Base-by-base conservation (phyloP, 2,888 invertebrate genomes). In the Operophtera brumata region DNA sequence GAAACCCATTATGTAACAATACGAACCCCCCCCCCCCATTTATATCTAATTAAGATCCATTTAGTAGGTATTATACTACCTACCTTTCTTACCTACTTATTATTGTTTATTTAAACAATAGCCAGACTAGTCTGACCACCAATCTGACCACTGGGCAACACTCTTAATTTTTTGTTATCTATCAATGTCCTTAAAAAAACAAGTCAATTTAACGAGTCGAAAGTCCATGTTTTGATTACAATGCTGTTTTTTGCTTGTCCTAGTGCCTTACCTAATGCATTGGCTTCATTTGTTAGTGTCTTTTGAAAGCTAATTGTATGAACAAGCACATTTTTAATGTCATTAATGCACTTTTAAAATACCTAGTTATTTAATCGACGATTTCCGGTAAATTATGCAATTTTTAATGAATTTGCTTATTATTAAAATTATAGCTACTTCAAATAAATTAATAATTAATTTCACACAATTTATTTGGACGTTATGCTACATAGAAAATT, bases 381-480 rank as follows among this genome's bases (percentile, higher is more conserved):
- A 11, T 13, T 7, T 11, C n/a, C n/a, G 2, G 8, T 1, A n/a
- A 34, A 34, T 12, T 36, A 13, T 36, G 36, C 13, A 42, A 42
- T 36, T 47, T 12, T 30, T 43, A 40, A 45, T 39, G 26, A 44
- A 42, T 42, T 42, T 26, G 42, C 40, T 37, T 50, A 47, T 28
- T 36, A 34, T 37, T 13, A 40, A 47, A n/a, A 51, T 48, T 50
- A 59, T 9, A 52, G 36, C 43, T 51, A 59, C 76, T 77, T 76
- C 73, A 85, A 86, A 84, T 79, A 84, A 82, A 79, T 73, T 75
- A 68, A 69, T 73, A 73, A 58, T 72, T 66, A 75, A 76, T 75
- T 80, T 84, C 78, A 83, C 83, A 86, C 75, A 78, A 76, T 86
- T 87, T 86, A 86, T 86, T 86, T 76, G 67, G 80, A 79, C 64